Base-by-base conservation (phyloP, 2,888 invertebrate genomes). In the Falcaria lacertinaria region DNA sequence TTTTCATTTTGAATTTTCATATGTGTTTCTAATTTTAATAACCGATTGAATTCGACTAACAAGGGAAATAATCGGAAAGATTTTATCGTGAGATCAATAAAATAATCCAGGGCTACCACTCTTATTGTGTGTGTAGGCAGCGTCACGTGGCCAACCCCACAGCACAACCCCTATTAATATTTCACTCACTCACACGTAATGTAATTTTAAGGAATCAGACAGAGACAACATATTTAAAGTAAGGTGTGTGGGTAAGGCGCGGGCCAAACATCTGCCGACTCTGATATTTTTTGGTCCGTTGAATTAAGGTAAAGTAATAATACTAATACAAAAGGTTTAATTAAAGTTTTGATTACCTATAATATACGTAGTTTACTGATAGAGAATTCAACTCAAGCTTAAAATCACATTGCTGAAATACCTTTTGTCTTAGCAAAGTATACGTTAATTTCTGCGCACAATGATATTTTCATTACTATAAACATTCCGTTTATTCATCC, bases 181-280 rank as follows among this genome's bases (percentile, higher is more conserved):
- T 33, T 48, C 39, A 81, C 80, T 58, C 71, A 60, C 48, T 81
- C 50, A 39, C 28, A 39, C 64, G 4, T 33, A 44, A n/a, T 2
- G 32, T 7, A 41, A 43, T 45, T 43, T 15, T 13, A 2, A 22
- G 16, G 34, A 14, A 39, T 34, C 35, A 39, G 54, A 68, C 48
- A 50, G 64, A 68, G 67, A 68, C 42, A 47, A 53, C 64, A 37
- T 46, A 39, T 37, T 43, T 40, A 36, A 33, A 32, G 45, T 54
- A 42, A 40, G 41, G 43, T 51, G 73, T 76, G 73, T 74, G 75
- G 7, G 71, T 73, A 57, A 60, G 45, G 62, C 67, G 70, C 73
- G 69, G 76, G 73, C 59, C 68, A 78, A 88, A 86, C 88, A 88
- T 86, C 88, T 89, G 88, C 88, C 80, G 52, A 69, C 65, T 70